phyloP scores from a whole-genome alignment of 2,797 vertebrate species.

The Hoplostethus mediterraneus region DNA sequence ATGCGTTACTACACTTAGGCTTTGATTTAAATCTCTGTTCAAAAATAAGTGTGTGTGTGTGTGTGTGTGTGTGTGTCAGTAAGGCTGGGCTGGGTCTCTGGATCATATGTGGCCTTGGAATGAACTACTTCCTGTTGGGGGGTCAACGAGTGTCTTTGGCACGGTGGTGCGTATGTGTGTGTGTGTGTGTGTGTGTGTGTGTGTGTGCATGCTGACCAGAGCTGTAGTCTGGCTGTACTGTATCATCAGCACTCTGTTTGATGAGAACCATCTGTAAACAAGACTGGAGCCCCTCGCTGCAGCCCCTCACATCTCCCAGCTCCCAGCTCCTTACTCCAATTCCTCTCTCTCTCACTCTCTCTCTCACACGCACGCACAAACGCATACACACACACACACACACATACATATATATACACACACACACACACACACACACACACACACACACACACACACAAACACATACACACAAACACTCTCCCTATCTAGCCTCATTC shows the following conservation, averaged over 20 bases:
- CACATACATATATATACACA: too few species aligned
- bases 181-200: slow-evolving; percentile 30
- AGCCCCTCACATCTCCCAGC: slow-evolving; percentile 64
- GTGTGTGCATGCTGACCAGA: slow-evolving; percentile 64
- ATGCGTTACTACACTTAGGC: neutral
- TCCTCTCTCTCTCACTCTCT: slow-evolving; percentile 12
- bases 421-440: too few species aligned
- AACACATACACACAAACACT: slow-evolving; percentile 8
- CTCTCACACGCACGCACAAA: neutral
- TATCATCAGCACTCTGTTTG: slow-evolving; percentile 65
- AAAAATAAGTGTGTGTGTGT: neutral
- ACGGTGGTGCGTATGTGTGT: slow-evolving; percentile 33
- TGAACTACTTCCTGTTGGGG: slow-evolving; percentile 66
- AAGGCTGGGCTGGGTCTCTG: slow-evolving; percentile 10
- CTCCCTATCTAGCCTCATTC: slow-evolving; percentile 19
- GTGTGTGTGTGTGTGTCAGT: slow-evolving; percentile 10
- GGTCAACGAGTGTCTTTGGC: slow-evolving; percentile 74
- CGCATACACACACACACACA: slow-evolving; percentile 5
- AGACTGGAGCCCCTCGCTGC: slow-evolving; percentile 66
- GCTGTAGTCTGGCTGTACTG: slow-evolving; percentile 67
- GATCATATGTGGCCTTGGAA: slow-evolving; percentile 54
- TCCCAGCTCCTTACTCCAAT: slow-evolving; percentile 41
- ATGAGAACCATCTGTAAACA: slow-evolving; percentile 85
- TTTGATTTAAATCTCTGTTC: too few species aligned
- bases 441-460: too few species aligned